A percentile compares a stretch with the other conserved stretches of the same genome.
These are phyloP conservation scores for Rhinichthys osculus DNA, from an alignment of 2,797 vertebrate species.

Conservation along the genomic window DNA sequence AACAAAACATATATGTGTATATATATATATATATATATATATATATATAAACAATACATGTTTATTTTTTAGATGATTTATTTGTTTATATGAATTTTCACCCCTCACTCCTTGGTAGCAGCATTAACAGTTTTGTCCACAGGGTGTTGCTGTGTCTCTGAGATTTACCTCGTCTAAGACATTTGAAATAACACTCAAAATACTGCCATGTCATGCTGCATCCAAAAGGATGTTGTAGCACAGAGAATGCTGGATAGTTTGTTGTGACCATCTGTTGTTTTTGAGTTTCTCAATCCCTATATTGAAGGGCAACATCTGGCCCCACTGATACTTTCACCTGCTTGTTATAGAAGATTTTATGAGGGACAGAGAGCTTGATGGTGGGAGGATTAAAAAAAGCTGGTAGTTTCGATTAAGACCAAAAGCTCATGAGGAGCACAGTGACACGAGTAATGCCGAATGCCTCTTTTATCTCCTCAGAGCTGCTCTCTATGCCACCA, in stretches of 20 bases:
- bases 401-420: background rate
- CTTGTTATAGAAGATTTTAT: conserved; percentile 11
- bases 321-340: conserved; percentile 11
- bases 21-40: no score
- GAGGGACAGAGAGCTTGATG: background rate
- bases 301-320: conserved; percentile 13
- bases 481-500: conserved; percentile 98
- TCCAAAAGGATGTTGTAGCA: background rate
- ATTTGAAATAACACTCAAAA: conserved; percentile 31
- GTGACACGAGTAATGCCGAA: conserved; percentile 78
- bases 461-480: conserved; percentile 96
- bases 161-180: conserved; percentile 4
- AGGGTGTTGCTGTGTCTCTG: conserved; percentile 68
- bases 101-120: conserved; percentile 10
- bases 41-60: no score
- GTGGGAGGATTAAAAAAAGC: background rate
- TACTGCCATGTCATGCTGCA: conserved; percentile 57
- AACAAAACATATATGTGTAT: no score
- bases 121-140: conserved; percentile 66
- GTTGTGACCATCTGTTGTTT: conserved; percentile 15
- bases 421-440: background rate
- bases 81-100: background rate
- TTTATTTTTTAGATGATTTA: background rate
- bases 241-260: conserved; percentile 22
- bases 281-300: background rate